phyloP scores from a whole-genome alignment of 2,113 vertebrate species.

The Menidia beryllina region DNA sequence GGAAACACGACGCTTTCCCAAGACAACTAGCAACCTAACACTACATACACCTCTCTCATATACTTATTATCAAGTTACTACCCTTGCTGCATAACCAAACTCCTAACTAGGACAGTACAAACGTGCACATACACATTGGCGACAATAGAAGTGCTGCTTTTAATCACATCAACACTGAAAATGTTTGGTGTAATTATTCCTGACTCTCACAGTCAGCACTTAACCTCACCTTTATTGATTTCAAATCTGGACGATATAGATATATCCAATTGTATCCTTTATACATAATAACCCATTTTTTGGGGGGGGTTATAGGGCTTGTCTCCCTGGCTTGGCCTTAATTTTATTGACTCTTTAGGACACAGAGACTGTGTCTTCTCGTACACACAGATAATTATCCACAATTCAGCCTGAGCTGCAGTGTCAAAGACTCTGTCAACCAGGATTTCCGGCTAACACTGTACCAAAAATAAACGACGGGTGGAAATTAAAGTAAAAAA shows the following conservation, averaged over 20 bases:
- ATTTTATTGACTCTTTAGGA: conserved; percentile 29
- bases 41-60: conserved; percentile 53
- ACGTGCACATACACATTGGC: conserved; percentile 29
- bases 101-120: conserved; percentile 17
- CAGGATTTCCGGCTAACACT: conserved; percentile 48
- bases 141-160: conserved; percentile 35
- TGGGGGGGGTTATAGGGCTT: conserved; percentile 29
- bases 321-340: conserved; percentile 25
- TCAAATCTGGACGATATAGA: conserved; percentile 16
- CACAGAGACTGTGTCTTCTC: conserved; percentile 13
- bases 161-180: conserved; percentile 38
- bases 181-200: conserved; percentile 47
- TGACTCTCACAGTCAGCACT: conserved; percentile 37
- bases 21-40: conserved; percentile 65
- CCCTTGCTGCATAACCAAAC: conserved; percentile 12
- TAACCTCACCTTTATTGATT: conserved; percentile 38
- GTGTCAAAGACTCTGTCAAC: conserved; percentile 48
- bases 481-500: conserved; percentile 32
- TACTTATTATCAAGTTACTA: conserved; percentile 59
- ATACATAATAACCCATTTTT: conserved; percentile 1
- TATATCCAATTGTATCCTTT: not conserved
- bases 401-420: conserved; percentile 46
- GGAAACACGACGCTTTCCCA: conserved; percentile 60
- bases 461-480: conserved; percentile 24
- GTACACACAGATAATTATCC: conserved; percentile 61